Evolutionary conservation across 92 coral and sea anemone species (phyloP).

Genomic region (Epizoanthus scotinus): DNA sequence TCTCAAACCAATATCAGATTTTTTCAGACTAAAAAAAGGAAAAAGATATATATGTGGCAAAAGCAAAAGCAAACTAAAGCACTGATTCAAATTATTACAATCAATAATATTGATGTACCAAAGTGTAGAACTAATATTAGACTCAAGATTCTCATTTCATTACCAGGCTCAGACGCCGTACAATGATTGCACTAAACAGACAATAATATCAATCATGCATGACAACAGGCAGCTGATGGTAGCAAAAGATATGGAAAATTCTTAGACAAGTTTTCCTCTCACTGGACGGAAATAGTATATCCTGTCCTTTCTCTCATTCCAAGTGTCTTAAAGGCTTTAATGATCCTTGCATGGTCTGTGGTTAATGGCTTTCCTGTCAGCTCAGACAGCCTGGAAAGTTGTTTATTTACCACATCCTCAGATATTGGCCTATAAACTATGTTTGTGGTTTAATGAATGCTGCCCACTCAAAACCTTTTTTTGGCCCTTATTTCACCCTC

Average conservation of each 20-base stretch:
- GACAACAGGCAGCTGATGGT: conserved; percentile 3
- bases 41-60: too few species aligned
- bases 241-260: not conserved
- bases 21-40: too few species aligned
- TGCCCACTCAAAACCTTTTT: not conserved
- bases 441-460: not conserved
- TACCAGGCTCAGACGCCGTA: not conserved
- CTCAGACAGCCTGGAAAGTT: not conserved
- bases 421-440: conserved; percentile 12
- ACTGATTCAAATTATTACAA: too few species aligned
- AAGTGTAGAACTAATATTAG: too few species aligned
- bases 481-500: not conserved
- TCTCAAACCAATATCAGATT: too few species aligned
- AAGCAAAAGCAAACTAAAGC: too few species aligned
- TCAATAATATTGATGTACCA: too few species aligned
- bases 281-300: too few species aligned
- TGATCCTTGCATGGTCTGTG: not conserved
- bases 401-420: conserved; percentile 17
- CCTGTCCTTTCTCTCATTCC: too few species aligned
- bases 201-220: not conserved
- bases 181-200: not conserved
- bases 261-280: not conserved
- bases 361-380: not conserved
- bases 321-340: too few species aligned
- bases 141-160: too few species aligned